These are phyloP conservation scores for Empis livida DNA, from an alignment of 2,888 invertebrate species.

Conservation along the genomic window DNA sequence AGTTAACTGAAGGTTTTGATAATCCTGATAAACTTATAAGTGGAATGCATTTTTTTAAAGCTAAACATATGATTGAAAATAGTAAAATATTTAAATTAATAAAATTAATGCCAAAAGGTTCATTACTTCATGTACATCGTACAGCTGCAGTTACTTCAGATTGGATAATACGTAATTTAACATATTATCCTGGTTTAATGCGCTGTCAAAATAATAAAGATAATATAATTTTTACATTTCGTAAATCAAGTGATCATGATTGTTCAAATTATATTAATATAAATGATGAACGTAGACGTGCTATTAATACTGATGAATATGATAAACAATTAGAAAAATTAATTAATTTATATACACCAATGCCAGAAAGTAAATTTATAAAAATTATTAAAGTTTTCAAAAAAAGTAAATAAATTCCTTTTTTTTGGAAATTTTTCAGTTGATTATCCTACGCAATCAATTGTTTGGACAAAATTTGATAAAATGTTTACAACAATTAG, in stretches of 20 bases:
- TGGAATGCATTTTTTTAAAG: constrained; percentile 42
- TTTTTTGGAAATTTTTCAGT: constrained; percentile 15
- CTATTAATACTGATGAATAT: constrained; percentile 35
- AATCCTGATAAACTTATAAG: constrained; percentile 37
- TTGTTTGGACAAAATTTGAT: constrained; percentile 41
- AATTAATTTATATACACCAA: constrained; percentile 43
- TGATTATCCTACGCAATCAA: constrained; percentile 24
- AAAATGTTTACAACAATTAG: constrained; percentile 37
- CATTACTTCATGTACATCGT: constrained; percentile 42
- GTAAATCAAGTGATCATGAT: constrained; percentile 13
- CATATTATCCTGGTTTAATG: constrained; percentile 33
- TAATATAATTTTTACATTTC: constrained; percentile 19
- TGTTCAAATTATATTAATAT: constrained; percentile 24
- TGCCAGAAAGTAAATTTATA: constrained; percentile 32
- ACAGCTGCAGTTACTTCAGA: constrained; percentile 39
- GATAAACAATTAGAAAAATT: constrained; percentile 41
- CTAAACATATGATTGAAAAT: constrained; percentile 38
- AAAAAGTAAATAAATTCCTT: background rate
- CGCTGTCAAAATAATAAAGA: constrained; percentile 21
- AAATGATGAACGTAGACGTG: constrained; percentile 29
- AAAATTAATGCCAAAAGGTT: constrained; percentile 43
- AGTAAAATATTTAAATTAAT: constrained; percentile 44
- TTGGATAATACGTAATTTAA: constrained; percentile 40
- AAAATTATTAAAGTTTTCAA: constrained; percentile 1
- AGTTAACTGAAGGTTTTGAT: constrained; percentile 18